These are phyloP conservation scores for Anthoscopus minutus DNA, from an alignment of 2,113 vertebrate species.

Conservation along the genomic window DNA sequence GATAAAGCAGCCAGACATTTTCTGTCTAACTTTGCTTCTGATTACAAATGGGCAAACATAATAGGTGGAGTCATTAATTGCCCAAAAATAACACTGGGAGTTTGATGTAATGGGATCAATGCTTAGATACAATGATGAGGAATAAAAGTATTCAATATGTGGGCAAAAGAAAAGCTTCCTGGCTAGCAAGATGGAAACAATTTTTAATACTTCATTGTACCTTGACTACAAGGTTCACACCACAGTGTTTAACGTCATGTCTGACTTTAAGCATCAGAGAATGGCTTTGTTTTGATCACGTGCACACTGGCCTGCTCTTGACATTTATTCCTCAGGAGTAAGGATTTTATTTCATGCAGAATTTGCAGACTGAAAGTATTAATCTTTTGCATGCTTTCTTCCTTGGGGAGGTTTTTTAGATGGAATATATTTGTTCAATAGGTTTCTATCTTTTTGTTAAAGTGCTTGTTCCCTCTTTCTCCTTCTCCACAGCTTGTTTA, in stretches of 20 bases:
- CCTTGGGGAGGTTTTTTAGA: not conserved
- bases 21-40: not conserved
- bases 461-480: not conserved
- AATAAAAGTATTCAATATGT: not conserved
- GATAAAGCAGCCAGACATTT: not conserved
- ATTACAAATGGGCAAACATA: constrained; percentile 3
- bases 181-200: not conserved
- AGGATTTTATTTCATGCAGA: constrained; percentile 27
- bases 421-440: constrained; percentile 5
- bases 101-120: not conserved
- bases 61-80: not conserved
- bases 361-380: constrained; percentile 11
- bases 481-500: constrained; percentile 62
- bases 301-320: constrained; percentile 7
- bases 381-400: not conserved
- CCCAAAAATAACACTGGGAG: not conserved
- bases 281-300: not conserved
- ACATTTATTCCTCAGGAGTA: constrained; percentile 5
- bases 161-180: not conserved
- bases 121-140: not conserved
- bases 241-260: not conserved
- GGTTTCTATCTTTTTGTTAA: constrained; percentile 2
- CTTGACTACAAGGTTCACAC: not conserved
- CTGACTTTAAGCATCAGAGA: not conserved
- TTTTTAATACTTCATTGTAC: not conserved